A percentile compares a stretch with the other conserved stretches of the same genome.
Evolutionary conservation across 2,113 vertebrate species (phyloP).

Genomic region (Suricata suricatta): DNA sequence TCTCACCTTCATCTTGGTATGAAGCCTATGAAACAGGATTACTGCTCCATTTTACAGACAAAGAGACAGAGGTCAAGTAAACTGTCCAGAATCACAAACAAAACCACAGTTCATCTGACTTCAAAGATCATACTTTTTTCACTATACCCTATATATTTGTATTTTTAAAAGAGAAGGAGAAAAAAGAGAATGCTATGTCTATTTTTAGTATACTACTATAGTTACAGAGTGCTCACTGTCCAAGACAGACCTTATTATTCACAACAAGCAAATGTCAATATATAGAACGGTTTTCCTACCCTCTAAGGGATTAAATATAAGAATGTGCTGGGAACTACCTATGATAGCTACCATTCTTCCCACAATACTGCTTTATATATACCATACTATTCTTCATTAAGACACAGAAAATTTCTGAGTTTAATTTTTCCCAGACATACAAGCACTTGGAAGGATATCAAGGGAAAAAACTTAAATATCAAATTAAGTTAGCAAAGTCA

Average conservation of each 20-base stretch:
- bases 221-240: conserved; percentile 24
- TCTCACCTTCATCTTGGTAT: not conserved
- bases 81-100: not conserved
- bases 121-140: conserved; percentile 13
- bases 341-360: conserved; percentile 45
- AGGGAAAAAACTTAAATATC: conserved; percentile 21
- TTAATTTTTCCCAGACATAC: conserved; percentile 65
- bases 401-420: conserved; percentile 49
- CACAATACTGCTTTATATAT: conserved; percentile 50
- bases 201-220: not conserved
- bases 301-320: conserved; percentile 55
- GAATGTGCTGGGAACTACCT: not conserved
- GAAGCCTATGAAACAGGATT: not conserved
- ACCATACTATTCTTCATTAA: conserved; percentile 58
- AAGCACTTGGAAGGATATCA: conserved; percentile 62
- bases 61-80: not conserved
- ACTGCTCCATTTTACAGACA: conserved; percentile 6
- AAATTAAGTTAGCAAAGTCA: conserved; percentile 67
- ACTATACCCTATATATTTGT: not conserved
- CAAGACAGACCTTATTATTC: conserved; percentile 28
- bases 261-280: conserved; percentile 37
- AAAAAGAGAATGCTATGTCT: not conserved
- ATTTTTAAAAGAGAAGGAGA: not conserved
- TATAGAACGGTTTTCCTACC: not conserved
- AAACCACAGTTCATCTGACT: not conserved